phyloP scores from a whole-genome alignment of 2,113 vertebrate genomes.

The Suncus etruscus region DNA sequence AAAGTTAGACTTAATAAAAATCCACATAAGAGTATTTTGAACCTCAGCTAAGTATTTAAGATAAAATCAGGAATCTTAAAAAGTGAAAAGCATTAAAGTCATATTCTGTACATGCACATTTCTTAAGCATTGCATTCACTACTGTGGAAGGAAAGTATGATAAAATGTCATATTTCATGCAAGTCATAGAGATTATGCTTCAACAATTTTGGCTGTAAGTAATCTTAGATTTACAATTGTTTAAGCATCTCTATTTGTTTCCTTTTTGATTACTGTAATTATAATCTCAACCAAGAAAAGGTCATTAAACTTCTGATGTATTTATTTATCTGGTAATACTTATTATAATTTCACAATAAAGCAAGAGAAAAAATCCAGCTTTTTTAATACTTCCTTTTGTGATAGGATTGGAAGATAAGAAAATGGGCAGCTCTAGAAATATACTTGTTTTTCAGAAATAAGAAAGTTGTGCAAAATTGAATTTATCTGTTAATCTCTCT shows the following conservation, averaged over 20 bases:
- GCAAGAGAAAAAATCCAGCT: background rate
- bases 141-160: background rate
- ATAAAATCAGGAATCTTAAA: background rate
- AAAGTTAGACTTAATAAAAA: background rate
- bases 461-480: background rate
- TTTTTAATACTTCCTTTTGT: background rate
- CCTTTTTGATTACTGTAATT: background rate
- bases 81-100: background rate
- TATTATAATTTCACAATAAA: slow-evolving; percentile 35
- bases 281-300: background rate
- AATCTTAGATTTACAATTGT: background rate
- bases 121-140: background rate
- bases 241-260: background rate
- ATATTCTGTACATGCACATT: background rate
- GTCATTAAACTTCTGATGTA: background rate
- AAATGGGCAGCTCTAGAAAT: background rate
- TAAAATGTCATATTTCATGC: background rate
- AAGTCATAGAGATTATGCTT: background rate
- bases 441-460: background rate
- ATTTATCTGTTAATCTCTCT: background rate
- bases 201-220: background rate
- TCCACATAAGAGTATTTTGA: background rate
- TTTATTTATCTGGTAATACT: background rate
- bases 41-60: background rate
- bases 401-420: background rate